Percentiles rank a stretch among this genome's conserved stretches.
phyloP scores from a whole-genome alignment of 1,140 invertebrate genomes.

The Orchesella cincta region DNA sequence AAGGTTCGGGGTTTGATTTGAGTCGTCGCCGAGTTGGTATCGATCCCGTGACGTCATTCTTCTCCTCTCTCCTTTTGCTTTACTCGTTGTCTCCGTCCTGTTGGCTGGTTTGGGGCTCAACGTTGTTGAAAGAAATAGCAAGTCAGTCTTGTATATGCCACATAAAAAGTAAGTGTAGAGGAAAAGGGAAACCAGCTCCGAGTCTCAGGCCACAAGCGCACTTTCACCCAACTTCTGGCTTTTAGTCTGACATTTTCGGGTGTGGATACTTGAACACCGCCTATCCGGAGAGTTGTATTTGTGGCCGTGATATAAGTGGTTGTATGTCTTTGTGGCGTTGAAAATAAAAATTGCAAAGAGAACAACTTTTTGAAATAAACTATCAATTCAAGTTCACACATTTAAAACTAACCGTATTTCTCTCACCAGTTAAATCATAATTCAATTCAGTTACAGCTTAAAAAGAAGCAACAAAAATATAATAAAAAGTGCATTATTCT shows the following conservation, averaged over 20 bases:
- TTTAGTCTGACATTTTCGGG: constrained; percentile 49
- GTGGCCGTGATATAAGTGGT: constrained; percentile 18
- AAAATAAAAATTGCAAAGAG: not conserved
- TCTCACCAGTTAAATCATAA: not conserved
- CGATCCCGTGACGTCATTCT: constrained; percentile 40
- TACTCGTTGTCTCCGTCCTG: not conserved
- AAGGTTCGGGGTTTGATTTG: constrained; percentile 14
- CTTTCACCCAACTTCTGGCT: constrained; percentile 27
- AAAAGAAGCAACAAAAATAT: constrained; percentile 2
- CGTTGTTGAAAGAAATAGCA: not conserved
- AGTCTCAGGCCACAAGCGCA: constrained; percentile 8
- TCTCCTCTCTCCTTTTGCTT: constrained; percentile 30
- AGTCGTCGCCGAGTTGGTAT: constrained; percentile 18
- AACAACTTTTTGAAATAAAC: not conserved
- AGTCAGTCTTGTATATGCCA: not conserved
- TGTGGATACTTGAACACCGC: constrained; percentile 39
- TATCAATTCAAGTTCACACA: not conserved
- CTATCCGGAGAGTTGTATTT: constrained; percentile 6
- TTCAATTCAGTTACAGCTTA: too few relatives aligned
- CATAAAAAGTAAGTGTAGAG: not conserved
- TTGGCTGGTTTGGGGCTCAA: not conserved
- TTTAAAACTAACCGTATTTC: constrained; percentile 2
- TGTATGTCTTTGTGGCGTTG: not conserved
- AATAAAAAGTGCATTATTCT: not conserved
- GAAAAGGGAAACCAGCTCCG: not conserved